Evolutionary conservation across 2,113 vertebrate species (phyloP).

Genomic region (Mormyrus iriodes): DNA sequence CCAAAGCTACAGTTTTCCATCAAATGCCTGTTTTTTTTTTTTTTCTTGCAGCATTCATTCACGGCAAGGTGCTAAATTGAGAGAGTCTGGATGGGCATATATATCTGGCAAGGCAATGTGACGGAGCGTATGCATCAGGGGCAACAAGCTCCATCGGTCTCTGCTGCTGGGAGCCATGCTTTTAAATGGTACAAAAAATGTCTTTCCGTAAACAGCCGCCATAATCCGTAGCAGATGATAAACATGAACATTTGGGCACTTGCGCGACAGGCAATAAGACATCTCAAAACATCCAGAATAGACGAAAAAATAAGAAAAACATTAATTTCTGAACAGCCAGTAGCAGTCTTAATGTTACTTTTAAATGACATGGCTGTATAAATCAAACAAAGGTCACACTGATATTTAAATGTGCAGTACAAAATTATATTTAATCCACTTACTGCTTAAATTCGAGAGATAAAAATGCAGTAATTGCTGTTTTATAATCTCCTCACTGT

Average conservation of each 20-base stretch:
- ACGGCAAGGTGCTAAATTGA: background rate
- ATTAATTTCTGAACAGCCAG: background rate
- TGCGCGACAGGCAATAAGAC: background rate
- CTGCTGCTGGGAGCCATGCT: background rate
- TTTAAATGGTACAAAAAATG: background rate
- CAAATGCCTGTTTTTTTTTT: background rate
- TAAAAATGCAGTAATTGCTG: background rate
- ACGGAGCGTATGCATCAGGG: background rate
- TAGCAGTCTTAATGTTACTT: background rate
- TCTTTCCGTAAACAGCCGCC: background rate
- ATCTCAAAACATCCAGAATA: background rate
- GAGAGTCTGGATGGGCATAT: background rate
- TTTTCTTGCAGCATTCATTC: background rate
- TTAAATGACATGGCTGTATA: background rate
- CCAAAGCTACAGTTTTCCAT: slow-evolving; percentile 10
- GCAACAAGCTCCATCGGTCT: background rate
- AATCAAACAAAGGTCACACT: background rate
- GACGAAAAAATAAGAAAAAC: background rate
- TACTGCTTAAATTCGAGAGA: background rate
- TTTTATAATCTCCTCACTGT: background rate
- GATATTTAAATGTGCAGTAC: background rate
- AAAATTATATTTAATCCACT: slow-evolving; percentile 13
- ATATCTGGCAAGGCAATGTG: background rate
- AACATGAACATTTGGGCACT: background rate
- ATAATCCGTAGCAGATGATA: background rate